Conservation (phyloP, 30 jellyfish, hydroid and myxozoan genomes). For the Pseudorhiza aurosa region DNA sequence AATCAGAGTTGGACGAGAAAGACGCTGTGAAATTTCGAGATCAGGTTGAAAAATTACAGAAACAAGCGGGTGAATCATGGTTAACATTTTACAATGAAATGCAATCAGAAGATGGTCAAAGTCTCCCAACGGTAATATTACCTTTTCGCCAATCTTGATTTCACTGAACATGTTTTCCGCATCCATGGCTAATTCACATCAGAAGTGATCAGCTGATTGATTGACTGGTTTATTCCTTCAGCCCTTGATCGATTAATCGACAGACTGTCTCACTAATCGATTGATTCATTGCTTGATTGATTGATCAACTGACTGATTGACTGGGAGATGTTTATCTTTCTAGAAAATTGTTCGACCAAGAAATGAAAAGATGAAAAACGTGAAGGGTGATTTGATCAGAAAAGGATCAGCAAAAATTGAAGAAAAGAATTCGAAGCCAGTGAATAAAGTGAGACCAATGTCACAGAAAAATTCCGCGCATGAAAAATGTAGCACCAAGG, state of each 20-base stretch:
- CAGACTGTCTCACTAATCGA: no score
- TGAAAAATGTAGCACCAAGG: not conserved
- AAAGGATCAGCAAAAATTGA: slow-evolving; percentile 7
- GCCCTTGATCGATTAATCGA: no score
- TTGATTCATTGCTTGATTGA: no score
- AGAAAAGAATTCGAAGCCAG: slow-evolving; percentile 37
- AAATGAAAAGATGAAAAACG: not conserved
- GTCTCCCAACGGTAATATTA: not conserved
- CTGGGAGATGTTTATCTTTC: not conserved
- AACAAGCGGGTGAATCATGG: slow-evolving; percentile 98
- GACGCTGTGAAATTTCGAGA: slow-evolving; percentile 84
- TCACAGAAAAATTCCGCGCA: not conserved
- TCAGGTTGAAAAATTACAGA: slow-evolving; percentile 71
- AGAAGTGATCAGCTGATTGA: no score
- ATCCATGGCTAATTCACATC: no score
- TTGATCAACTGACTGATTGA: no score
- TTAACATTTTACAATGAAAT: slow-evolving; percentile 81
- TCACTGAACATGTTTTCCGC: no score
- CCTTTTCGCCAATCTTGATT: no score
- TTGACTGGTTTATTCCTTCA: no score
- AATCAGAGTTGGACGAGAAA: slow-evolving; percentile 22
- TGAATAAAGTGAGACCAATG: slow-evolving; percentile 53
- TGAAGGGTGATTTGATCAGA: not conserved
- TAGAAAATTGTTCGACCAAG: not conserved
- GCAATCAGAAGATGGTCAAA: slow-evolving; percentile 13